Conservation (phyloP, 2,113 vertebrate species). For the Orycteropus afer region DNA sequence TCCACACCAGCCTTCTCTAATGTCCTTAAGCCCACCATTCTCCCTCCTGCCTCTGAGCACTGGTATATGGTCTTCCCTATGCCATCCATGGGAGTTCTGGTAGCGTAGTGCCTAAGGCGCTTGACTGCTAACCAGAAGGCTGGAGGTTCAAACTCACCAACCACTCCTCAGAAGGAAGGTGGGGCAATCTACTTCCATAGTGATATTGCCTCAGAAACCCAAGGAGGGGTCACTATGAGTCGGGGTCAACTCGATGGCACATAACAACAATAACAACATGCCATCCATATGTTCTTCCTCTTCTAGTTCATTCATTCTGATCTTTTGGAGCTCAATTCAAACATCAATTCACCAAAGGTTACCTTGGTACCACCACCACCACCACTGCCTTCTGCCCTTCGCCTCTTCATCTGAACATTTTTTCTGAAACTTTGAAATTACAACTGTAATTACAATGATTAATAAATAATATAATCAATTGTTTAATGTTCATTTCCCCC, state of each 20-base stretch:
- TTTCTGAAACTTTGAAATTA: not conserved
- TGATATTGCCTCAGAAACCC: no score
- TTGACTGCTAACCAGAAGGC: no score
- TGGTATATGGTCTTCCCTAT: not conserved
- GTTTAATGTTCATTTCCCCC: not conserved
- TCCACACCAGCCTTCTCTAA: not conserved
- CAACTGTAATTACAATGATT: not conserved
- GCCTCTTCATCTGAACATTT: not conserved
- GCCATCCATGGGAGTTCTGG: no score
- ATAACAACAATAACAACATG: no score
- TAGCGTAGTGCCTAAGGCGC: no score
- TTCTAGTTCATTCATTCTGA: not conserved
- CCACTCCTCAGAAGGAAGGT: no score
- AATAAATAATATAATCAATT: not conserved
- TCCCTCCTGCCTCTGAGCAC: not conserved
- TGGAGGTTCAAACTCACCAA: no score
- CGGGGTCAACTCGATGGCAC: no score
- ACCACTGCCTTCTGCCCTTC: not conserved
- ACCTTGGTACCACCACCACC: not conserved
- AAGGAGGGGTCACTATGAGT: no score
- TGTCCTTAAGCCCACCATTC: not conserved
- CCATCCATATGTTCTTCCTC: not conserved
- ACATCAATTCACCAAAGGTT: not conserved
- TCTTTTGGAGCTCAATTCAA: not conserved
- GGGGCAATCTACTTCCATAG: no score